phyloP scores from a whole-genome alignment of 2,888 invertebrate genomes.

The Agrotis puta region DNA sequence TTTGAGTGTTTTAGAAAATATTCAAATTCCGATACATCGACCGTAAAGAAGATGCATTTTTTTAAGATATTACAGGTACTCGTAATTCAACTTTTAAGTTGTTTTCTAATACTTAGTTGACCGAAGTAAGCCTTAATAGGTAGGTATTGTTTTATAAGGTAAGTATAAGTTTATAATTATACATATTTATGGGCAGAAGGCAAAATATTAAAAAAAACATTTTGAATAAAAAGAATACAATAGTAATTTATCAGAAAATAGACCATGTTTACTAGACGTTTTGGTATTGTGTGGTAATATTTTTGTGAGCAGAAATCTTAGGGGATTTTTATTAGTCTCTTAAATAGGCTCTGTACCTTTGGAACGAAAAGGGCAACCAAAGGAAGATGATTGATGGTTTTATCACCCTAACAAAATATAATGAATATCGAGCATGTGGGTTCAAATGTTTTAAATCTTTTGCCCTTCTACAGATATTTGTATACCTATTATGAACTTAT shows the following conservation, averaged over 20 bases:
- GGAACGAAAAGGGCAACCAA: no score
- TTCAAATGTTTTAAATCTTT: slow-evolving; percentile 6
- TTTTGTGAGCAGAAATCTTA: no score
- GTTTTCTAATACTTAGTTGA: not conserved
- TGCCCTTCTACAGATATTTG: not conserved
- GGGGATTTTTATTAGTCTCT: no score
- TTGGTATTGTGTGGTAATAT: no score
- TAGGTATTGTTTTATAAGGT: not conserved
- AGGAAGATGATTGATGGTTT: no score
- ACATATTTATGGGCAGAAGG: no score
- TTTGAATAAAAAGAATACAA: no score
- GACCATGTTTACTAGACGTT: not conserved
- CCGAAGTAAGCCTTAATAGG: not conserved
- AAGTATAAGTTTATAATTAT: not conserved
- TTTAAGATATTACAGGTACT: slow-evolving; percentile 10
- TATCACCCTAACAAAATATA: no score
- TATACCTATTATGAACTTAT: no score
- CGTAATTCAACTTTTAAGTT: not conserved
- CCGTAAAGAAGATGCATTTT: not conserved
- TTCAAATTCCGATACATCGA: no score
- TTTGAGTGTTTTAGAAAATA: slow-evolving; percentile 12
- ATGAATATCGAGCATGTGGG: no score
- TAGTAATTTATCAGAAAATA: not conserved
- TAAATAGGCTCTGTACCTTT: no score
- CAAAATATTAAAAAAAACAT: not conserved